A percentile compares a stretch with the other conserved stretches of the same genome.
Evolutionary conservation across 2,888 invertebrate genomes (phyloP).

Genomic region (Ferdinandea cuprea): DNA sequence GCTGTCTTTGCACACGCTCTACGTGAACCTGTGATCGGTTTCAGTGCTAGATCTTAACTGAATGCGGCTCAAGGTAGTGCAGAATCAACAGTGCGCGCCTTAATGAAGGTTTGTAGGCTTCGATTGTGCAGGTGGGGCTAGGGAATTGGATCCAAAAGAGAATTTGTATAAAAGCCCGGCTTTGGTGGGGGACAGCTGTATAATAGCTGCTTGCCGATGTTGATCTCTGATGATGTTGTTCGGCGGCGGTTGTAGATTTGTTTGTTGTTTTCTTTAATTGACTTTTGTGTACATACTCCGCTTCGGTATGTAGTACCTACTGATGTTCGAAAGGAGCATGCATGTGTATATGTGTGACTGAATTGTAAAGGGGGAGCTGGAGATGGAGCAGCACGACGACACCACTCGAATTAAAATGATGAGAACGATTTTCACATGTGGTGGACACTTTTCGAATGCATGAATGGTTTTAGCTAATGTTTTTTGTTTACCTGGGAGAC

Average conservation of each 20-base stretch:
- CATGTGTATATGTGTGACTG: neutral
- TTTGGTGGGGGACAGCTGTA: conserved; percentile 25
- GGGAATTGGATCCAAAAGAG: conserved; percentile 7
- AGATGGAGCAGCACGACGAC: conserved; percentile 4
- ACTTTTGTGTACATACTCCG: conserved; percentile 17
- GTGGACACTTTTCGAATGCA: conserved; percentile 52
- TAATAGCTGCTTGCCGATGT: conserved; percentile 25
- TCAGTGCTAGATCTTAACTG: conserved; percentile 64
- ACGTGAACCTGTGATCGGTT: conserved; percentile 58
- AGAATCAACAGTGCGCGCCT: conserved; percentile 63
- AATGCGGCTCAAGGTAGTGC: conserved; percentile 66
- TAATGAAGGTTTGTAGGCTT: conserved; percentile 17
- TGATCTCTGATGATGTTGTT: conserved; percentile 42
- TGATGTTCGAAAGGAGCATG: conserved; percentile 8
- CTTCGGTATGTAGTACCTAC: conserved; percentile 1
- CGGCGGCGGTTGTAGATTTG: conserved; percentile 16
- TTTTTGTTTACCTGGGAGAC: conserved; percentile 24
- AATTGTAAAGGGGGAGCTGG: conserved; percentile 14
- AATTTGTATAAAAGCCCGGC: conserved; percentile 22
- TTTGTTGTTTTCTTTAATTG: conserved; percentile 5
- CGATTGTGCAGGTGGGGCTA: neutral
- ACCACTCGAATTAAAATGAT: conserved; percentile 31
- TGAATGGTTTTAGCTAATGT: conserved; percentile 62
- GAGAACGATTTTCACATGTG: conserved; percentile 44
- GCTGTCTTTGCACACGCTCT: conserved; percentile 5